Evolutionary conservation across 2,888 invertebrate genomes (phyloP).

Genomic region (Rhingia campestris): DNA sequence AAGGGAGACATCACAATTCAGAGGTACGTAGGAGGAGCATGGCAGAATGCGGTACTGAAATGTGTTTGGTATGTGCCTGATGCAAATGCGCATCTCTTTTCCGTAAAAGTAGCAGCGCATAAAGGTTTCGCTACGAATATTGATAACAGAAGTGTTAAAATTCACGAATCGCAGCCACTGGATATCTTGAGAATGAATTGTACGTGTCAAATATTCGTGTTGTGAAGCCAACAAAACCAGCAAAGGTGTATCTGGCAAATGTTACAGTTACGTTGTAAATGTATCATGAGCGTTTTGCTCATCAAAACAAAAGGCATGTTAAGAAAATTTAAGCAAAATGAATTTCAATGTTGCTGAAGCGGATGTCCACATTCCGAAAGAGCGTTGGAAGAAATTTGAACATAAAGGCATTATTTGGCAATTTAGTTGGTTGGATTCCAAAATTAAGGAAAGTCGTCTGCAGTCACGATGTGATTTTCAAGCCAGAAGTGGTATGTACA

Average conservation of each 20-base stretch:
- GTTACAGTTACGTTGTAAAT: slow-evolving; percentile 13
- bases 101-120: slow-evolving; percentile 28
- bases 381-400: slow-evolving; percentile 8
- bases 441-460: slow-evolving; percentile 10
- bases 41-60: slow-evolving; percentile 10
- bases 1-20: too few relatives aligned
- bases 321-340: slow-evolving; percentile 4
- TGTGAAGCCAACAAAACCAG: slow-evolving; percentile 16
- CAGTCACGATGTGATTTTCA: slow-evolving; percentile 21
- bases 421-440: slow-evolving; percentile 12
- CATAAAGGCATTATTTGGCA: slow-evolving; percentile 1
- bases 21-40: not conserved
- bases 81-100: too few relatives aligned
- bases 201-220: slow-evolving; percentile 47
- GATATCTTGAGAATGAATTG: slow-evolving; percentile 37
- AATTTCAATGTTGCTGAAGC: slow-evolving; percentile 13
- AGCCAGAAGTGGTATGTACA: not conserved
- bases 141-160: slow-evolving; percentile 1
- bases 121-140: slow-evolving; percentile 30
- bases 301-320: slow-evolving; percentile 22
- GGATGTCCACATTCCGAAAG: not conserved
- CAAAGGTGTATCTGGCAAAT: slow-evolving; percentile 14
- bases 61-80: slow-evolving; percentile 31
- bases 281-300: slow-evolving; percentile 26
- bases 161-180: not conserved